These are phyloP conservation scores for Caenorhabditis panamensis DNA, from an alignment of 2,888 invertebrate species.

Conservation along the genomic window DNA sequence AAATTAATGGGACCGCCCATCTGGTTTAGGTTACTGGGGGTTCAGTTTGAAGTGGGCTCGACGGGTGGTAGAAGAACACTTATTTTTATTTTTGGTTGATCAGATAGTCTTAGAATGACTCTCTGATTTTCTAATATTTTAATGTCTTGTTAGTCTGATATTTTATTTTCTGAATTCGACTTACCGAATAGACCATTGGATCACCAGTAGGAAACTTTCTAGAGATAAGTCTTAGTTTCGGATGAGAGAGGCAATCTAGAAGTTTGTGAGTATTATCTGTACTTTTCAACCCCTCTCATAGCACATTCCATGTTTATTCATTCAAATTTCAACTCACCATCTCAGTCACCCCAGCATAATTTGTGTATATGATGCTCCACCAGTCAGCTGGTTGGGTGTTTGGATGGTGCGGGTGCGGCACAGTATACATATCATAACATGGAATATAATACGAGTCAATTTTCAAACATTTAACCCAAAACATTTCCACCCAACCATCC, in stretches of 20 bases:
- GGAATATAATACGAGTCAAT: constrained; percentile 44
- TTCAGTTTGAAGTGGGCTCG: not conserved
- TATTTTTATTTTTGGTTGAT: not conserved
- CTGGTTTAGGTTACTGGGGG: constrained; percentile 50
- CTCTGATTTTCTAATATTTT: too few species aligned
- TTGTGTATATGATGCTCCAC: not conserved
- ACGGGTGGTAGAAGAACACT: not conserved
- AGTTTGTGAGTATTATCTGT: too few species aligned
- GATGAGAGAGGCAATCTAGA: too few species aligned
- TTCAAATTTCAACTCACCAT: constrained; percentile 37
- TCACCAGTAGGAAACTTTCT: too few species aligned
- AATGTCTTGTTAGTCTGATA: not conserved
- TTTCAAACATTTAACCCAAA: not conserved
- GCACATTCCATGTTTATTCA: constrained; percentile 28
- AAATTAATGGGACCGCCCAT: constrained; percentile 20
- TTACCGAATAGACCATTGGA: too few species aligned
- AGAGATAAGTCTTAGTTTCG: too few species aligned
- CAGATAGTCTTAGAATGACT: too few species aligned
- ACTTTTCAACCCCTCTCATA: too few species aligned
- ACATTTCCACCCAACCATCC: too few species aligned
- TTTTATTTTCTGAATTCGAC: constrained; percentile 24
- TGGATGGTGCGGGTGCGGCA: not conserved
- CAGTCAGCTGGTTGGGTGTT: not conserved
- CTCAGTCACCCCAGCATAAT: not conserved
- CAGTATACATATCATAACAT: constrained; percentile 16